Evolutionary conservation across 1,140 invertebrate species (phyloP).

Genomic region (Bactericera cockerelli): DNA sequence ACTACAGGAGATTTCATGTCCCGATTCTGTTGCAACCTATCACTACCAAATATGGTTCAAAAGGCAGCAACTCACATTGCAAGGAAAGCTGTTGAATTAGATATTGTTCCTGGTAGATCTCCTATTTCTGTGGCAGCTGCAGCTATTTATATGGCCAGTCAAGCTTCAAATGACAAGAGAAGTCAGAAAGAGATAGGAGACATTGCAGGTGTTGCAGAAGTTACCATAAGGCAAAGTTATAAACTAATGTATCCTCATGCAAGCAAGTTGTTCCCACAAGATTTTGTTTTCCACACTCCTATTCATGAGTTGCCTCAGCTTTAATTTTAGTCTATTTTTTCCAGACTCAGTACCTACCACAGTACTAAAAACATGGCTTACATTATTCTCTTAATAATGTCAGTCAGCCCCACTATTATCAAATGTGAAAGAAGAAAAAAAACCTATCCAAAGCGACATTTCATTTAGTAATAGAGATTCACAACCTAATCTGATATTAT

Average conservation of each 20-base stretch:
- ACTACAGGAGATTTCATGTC: constrained; percentile 99
- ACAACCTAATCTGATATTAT: too few species aligned
- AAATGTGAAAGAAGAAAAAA: too few species aligned
- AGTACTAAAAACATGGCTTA: too few species aligned
- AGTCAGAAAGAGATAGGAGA: constrained; percentile 98
- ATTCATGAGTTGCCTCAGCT: constrained; percentile 86
- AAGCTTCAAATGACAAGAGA: constrained; percentile 87
- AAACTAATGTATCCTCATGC: constrained; percentile 95
- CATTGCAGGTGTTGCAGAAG: constrained; percentile 96
- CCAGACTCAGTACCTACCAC: too few species aligned
- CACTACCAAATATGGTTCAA: constrained; percentile 81
- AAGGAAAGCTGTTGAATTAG: constrained; percentile 86
- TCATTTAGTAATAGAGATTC: too few species aligned
- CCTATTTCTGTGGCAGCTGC: constrained; percentile 98
- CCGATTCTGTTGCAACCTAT: constrained; percentile 70
- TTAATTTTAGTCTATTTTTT: constrained; percentile 39
- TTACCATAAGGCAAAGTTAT: constrained; percentile 95
- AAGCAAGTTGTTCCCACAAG: constrained; percentile 79
- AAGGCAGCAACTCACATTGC: constrained; percentile 93
- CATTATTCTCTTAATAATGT: too few species aligned
- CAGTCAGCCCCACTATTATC: too few species aligned
- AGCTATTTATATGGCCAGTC: constrained; percentile 97
- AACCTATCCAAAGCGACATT: too few species aligned
- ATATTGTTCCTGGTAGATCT: constrained; percentile 95
- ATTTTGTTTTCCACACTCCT: constrained; percentile 89